Percentiles rank a stretch among this genome's conserved stretches.
These are phyloP conservation scores for Oreochromis grahami DNA, from an alignment of 2,797 vertebrate species.

Conservation along the genomic window DNA sequence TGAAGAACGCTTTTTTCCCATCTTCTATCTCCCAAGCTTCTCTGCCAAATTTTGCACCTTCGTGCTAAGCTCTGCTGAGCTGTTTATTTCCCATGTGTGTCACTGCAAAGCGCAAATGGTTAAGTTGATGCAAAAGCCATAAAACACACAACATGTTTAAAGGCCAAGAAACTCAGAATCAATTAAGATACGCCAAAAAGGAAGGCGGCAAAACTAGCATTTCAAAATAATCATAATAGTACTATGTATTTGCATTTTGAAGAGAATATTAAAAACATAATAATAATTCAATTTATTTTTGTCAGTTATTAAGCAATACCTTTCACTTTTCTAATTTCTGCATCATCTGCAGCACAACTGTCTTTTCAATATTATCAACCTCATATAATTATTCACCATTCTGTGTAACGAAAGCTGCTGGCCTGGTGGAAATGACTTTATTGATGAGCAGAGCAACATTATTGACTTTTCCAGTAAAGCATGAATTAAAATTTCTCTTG, in stretches of 20 bases:
- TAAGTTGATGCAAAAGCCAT: not conserved
- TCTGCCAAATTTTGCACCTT: conserved; percentile 35
- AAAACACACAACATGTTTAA: not conserved
- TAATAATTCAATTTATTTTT: not conserved
- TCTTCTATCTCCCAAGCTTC: conserved; percentile 5
- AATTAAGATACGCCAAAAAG: not conserved
- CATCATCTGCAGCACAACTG: conserved; percentile 59
- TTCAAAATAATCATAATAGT: not conserved
- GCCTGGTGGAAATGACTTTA: conserved; percentile 68
- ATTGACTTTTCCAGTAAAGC: conserved; percentile 76
- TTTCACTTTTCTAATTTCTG: conserved; percentile 26
- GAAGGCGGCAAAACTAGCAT: not conserved
- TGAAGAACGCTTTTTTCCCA: conserved; percentile 47
- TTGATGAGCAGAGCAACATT: conserved; percentile 66
- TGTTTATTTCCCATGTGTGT: conserved; percentile 20
- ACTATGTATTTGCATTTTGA: not conserved
- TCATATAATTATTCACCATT: conserved; percentile 67
- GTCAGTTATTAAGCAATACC: conserved; percentile 27
- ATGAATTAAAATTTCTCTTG: conserved; percentile 56
- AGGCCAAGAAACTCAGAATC: not conserved
- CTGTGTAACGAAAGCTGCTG: conserved; percentile 62
- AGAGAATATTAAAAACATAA: not conserved
- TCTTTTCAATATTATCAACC: conserved; percentile 50
- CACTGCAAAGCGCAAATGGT: not conserved
- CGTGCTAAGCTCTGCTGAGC: conserved; percentile 12